Evolutionary conservation across 2,888 invertebrate species (phyloP).

Genomic region (Linnaemya vulpina): DNA sequence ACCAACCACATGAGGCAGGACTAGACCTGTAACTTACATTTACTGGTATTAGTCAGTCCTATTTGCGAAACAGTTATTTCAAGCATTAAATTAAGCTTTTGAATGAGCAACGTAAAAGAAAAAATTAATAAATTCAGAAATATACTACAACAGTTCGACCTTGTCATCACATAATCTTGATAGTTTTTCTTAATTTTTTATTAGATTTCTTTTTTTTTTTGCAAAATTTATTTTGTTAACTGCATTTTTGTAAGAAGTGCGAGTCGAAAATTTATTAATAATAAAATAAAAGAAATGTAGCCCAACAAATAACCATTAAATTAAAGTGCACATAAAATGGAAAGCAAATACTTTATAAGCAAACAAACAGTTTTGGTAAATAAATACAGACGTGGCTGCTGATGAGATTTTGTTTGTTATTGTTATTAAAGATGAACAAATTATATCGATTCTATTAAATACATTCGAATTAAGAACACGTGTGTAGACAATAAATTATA

Average conservation of each 20-base stretch:
- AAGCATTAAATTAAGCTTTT: conserved; percentile 3
- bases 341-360: conserved; percentile 10
- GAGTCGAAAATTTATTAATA: conserved; percentile 43
- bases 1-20: not conserved
- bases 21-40: not conserved
- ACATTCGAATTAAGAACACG: no score
- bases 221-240: not conserved
- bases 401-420: no score
- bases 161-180: conserved; percentile 1
- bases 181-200: conserved; percentile 20
- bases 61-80: not conserved
- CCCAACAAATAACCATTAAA: conserved; percentile 4
- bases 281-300: conserved; percentile 52
- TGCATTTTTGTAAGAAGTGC: not conserved
- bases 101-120: not conserved
- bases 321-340: not conserved
- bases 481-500: no score
- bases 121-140: not conserved
- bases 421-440: no score
- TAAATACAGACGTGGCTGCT: not conserved
- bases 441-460: no score
- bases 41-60: not conserved
- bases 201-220: not conserved
- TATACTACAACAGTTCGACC: not conserved
- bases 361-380: not conserved